Evolutionary conservation across 2,113 vertebrate species (phyloP).

Genomic region (Psettodes erumei): DNA sequence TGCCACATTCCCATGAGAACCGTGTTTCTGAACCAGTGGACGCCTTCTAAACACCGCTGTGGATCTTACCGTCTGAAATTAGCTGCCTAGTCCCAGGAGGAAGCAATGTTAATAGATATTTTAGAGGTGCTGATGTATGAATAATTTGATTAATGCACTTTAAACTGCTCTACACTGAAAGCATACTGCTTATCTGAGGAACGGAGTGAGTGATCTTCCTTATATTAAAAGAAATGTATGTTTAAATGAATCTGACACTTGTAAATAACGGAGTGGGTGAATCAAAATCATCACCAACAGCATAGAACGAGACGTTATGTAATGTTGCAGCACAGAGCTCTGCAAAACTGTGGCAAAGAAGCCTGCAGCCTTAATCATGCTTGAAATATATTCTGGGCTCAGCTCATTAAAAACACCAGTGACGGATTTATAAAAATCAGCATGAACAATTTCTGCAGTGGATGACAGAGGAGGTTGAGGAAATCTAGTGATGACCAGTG

Average conservation of each 20-base stretch:
- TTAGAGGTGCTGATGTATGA: slow-evolving; percentile 64
- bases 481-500: neutral
- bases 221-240: neutral
- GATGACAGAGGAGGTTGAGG: no score
- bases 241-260: slow-evolving; percentile 1
- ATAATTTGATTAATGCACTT: slow-evolving; percentile 66
- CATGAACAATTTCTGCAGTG: neutral
- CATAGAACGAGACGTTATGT: neutral
- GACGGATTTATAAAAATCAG: slow-evolving; percentile 21
- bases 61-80: slow-evolving; percentile 64
- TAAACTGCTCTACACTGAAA: slow-evolving; percentile 30
- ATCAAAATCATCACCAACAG: neutral
- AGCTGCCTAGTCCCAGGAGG: slow-evolving; percentile 66
- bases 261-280: neutral
- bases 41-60: slow-evolving; percentile 60
- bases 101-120: slow-evolving; percentile 61
- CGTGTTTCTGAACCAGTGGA: slow-evolving; percentile 52
- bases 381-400: slow-evolving; percentile 19
- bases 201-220: neutral
- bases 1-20: slow-evolving; percentile 73
- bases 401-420: slow-evolving; percentile 25
- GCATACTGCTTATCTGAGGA: slow-evolving; percentile 40
- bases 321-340: neutral
- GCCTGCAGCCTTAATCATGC: slow-evolving; percentile 17
- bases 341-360: neutral